These are phyloP conservation scores for Machimus rusticus DNA, from an alignment of 2,888 invertebrate genomes.

Conservation along the genomic window DNA sequence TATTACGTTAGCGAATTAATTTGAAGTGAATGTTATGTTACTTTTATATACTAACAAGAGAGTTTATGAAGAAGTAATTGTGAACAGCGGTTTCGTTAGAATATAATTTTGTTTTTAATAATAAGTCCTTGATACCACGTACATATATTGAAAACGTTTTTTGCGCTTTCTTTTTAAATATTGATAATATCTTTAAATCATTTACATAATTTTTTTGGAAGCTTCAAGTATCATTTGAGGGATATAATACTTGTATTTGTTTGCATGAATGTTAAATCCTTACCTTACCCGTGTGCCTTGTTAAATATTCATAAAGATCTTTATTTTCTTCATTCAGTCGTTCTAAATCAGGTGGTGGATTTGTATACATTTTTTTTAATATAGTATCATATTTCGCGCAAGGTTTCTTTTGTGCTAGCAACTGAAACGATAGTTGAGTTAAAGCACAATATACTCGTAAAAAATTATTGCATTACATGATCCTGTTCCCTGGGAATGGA, in stretches of 20 bases:
- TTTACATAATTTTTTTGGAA: no score
- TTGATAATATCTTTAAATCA: no score
- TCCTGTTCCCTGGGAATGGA: conserved; percentile 74
- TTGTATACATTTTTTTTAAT: conserved; percentile 64
- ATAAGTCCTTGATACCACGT: no score
- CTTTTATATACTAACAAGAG: background rate
- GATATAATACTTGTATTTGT: background rate
- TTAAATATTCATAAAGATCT: conserved; percentile 72
- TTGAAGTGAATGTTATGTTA: background rate
- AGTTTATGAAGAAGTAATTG: background rate
- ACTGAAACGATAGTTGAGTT: conserved; percentile 48
- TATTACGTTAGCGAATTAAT: background rate
- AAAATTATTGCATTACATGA: conserved; percentile 68
- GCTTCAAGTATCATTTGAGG: no score
- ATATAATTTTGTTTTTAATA: no score
- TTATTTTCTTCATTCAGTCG: conserved; percentile 66
- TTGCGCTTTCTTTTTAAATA: no score
- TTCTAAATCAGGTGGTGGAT: conserved; percentile 64
- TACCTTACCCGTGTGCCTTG: conserved; percentile 66
- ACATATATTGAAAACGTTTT: no score
- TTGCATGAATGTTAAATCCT: background rate
- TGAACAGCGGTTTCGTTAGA: background rate
- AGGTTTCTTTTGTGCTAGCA: conserved; percentile 63
- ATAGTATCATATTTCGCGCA: conserved; percentile 67
- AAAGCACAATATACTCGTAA: background rate